phyloP scores from a whole-genome alignment of 2,113 vertebrate species.

The Psammodynastes pulverulentus region DNA sequence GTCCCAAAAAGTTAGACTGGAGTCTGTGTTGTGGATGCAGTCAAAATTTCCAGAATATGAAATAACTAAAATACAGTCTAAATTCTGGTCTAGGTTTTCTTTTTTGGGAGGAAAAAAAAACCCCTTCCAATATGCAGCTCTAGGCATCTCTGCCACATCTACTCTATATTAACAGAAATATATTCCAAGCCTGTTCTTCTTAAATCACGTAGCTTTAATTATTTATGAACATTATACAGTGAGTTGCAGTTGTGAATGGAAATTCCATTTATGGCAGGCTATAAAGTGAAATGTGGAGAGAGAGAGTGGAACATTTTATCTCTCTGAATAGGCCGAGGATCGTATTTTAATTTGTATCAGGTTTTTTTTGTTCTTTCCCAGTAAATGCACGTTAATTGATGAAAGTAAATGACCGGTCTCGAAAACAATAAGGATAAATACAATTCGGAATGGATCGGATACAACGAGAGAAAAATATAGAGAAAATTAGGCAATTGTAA shows the following conservation, averaged over 20 bases:
- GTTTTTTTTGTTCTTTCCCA: neutral
- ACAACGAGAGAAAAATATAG: neutral
- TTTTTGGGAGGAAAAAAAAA: fast-evolving
- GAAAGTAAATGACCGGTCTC: neutral
- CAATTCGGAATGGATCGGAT: neutral
- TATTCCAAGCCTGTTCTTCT: neutral
- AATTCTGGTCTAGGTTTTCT: neutral
- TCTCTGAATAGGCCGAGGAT: neutral
- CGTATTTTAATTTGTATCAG: conserved; percentile 7
- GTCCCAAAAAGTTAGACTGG: neutral
- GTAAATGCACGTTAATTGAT: neutral
- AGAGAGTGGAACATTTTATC: conserved; percentile 19
- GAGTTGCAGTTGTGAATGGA: conserved; percentile 7
- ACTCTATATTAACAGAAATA: neutral
- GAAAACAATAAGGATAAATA: neutral
- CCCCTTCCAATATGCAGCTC: neutral
- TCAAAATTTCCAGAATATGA: neutral
- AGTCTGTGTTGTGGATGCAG: neutral
- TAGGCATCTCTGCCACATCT: neutral
- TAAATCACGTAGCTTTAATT: conserved; percentile 11
- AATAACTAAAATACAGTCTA: neutral
- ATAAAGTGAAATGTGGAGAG: conserved; percentile 13
- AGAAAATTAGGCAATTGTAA: neutral
- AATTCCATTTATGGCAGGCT: conserved; percentile 21
- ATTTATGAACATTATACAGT: conserved; percentile 14